Evolutionary conservation across 2,888 invertebrate species (phyloP).

Genomic region (Cremastobaeus sp.): DNA sequence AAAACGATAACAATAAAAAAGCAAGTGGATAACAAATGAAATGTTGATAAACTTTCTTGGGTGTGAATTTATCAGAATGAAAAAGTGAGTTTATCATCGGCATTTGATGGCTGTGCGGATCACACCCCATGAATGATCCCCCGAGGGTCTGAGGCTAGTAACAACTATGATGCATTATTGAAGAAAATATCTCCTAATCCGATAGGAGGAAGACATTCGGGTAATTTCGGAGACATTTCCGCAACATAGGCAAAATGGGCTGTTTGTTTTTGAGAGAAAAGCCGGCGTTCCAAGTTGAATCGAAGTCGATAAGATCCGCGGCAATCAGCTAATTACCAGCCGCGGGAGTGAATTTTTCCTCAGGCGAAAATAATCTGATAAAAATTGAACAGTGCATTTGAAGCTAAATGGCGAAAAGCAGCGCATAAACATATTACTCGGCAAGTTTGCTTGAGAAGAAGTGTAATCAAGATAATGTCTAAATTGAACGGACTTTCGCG

Average conservation of each 20-base stretch:
- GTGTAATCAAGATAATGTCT: conserved; percentile 44
- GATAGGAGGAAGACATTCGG: conserved; percentile 34
- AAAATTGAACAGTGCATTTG: conserved; percentile 8
- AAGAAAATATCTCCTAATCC: conserved; percentile 22
- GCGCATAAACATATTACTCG: conserved; percentile 44
- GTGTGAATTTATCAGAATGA: no score
- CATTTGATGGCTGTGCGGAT: conserved; percentile 18
- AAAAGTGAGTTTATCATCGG: conserved; percentile 17
- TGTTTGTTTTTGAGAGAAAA: not conserved
- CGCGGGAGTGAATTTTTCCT: not conserved
- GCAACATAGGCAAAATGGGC: not conserved
- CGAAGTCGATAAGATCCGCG: conserved; percentile 11
- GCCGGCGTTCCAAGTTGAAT: not conserved
- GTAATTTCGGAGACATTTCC: conserved; percentile 10
- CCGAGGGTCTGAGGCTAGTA: conserved; percentile 19
- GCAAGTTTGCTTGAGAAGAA: conserved; percentile 23
- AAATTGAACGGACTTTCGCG: conserved; percentile 52
- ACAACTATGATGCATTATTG: conserved; percentile 42
- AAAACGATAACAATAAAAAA: no score
- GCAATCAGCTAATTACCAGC: conserved; percentile 18
- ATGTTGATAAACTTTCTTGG: no score
- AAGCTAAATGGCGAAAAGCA: conserved; percentile 20
- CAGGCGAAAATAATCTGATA: conserved; percentile 30
- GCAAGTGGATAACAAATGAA: no score
- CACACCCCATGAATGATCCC: conserved; percentile 21